These are phyloP conservation scores for Cabera pusaria DNA, from an alignment of 2,888 invertebrate genomes.

Conservation along the genomic window DNA sequence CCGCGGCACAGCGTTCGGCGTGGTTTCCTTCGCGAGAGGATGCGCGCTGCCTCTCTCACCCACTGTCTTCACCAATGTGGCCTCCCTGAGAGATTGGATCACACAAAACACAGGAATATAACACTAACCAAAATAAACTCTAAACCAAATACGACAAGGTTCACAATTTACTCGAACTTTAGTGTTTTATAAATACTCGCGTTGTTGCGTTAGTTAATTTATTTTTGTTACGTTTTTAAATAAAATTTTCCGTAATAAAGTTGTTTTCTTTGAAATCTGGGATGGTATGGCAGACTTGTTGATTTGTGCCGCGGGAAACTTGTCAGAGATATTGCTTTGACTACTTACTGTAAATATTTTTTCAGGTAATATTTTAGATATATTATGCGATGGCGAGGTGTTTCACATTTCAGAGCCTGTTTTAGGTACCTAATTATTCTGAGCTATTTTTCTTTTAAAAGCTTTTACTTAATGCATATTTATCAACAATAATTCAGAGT, in stretches of 20 bases:
- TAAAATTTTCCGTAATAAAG: slow-evolving; percentile 33
- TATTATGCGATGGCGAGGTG: too few species aligned
- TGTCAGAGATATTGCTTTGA: too few species aligned
- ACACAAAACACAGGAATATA: slow-evolving; percentile 69
- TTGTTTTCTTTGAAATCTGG: slow-evolving; percentile 29
- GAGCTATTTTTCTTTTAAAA: too few species aligned
- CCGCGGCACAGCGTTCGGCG: slow-evolving; percentile 70
- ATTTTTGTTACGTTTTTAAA: slow-evolving; percentile 54
- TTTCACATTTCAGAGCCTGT: too few species aligned
- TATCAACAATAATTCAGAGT: too few species aligned
- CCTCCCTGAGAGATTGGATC: slow-evolving; percentile 69
- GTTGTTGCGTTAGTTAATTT: slow-evolving; percentile 36
- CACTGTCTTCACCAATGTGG: slow-evolving; percentile 74
- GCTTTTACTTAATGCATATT: too few species aligned
- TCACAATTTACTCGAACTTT: not conserved
- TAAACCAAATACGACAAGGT: slow-evolving; percentile 5
- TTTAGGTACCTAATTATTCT: too few species aligned
- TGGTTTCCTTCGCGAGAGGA: slow-evolving; percentile 76
- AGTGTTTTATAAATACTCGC: slow-evolving; percentile 14
- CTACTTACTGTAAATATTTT: too few species aligned
- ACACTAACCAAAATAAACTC: slow-evolving; percentile 26
- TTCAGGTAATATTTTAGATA: too few species aligned
- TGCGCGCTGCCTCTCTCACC: slow-evolving; percentile 76
- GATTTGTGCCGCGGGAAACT: too few species aligned
- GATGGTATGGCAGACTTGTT: slow-evolving; percentile 7